Percentiles rank a stretch among this genome's conserved stretches.
Conservation (phyloP, 2,797 vertebrate species). For the Platyrinchus mystaceus region DNA sequence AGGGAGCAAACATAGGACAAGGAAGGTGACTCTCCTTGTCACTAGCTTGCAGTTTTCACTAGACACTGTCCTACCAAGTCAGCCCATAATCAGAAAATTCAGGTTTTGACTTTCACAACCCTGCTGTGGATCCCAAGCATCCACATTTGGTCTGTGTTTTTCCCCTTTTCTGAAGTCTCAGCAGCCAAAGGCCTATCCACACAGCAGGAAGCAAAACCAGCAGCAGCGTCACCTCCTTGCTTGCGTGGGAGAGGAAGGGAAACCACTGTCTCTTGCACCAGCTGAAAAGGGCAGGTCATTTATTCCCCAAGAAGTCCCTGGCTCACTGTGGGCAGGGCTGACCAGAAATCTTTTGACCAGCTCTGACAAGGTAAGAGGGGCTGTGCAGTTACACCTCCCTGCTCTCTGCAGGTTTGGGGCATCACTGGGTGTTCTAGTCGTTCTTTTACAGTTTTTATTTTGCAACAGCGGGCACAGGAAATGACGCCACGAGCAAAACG, state of each 20-base stretch:
- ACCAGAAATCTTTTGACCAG: not conserved
- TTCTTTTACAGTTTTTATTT: not conserved
- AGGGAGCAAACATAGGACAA: not conserved
- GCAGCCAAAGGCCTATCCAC: not conserved
- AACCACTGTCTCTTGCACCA: not conserved
- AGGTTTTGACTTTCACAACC: not conserved
- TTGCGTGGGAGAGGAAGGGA: not conserved
- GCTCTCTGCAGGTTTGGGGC: not conserved
- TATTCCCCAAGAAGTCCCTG: not conserved
- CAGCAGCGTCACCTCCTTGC: not conserved
- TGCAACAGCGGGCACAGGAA: not conserved
- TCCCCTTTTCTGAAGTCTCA: not conserved
- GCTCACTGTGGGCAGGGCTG: not conserved
- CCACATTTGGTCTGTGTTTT: not conserved
- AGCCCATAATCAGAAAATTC: not conserved
- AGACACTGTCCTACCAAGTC: not conserved
- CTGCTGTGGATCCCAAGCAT: not conserved
- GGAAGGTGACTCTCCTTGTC: not conserved
- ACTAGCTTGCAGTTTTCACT: not conserved
- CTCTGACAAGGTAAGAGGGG: not conserved
- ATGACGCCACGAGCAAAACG: not conserved
- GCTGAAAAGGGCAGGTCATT: not conserved
- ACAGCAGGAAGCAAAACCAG: not conserved
- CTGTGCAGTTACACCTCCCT: not conserved
- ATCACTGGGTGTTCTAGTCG: not conserved